Base-by-base conservation (phyloP, 2,113 vertebrate species). In the Gymnocephalus cernua region DNA sequence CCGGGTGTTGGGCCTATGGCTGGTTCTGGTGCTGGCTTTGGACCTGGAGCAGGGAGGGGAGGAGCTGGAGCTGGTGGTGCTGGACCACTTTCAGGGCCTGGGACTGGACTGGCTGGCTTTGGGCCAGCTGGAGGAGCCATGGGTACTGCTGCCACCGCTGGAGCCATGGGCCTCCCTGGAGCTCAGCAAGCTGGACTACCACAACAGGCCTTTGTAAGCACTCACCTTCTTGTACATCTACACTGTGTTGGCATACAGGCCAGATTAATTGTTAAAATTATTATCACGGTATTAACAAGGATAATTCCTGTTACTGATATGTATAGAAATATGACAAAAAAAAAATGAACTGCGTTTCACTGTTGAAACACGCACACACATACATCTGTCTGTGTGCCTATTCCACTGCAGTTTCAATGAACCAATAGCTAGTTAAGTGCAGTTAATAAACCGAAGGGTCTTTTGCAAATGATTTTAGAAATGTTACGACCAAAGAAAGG, bases 131-230 rank as follows among this genome's bases (percentile, higher is more conserved):
- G 68, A 77, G 88, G 87, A 62, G 86, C 85, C 41, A 12, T 89
- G 82, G 92, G 88, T 2, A 92, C 94, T 0, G 27, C 95, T 27
- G 76, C 94, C 53, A 74, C 86, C 0, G 94, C 94, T 11, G 96
- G 96, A 89, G 85, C 90, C 18, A 82, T 95, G 83, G 94, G 85
- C 0, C 12, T 65, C 25, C 79, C 92, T 18, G 93, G 89, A 77
- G 77, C 76, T 51, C 79, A 62, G 2, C 80, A 80, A 29, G 63
- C 92, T 0, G 89, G 88, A 74, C 77, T 51, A 29, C 91, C 90
- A 59, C 91, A 86, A 35, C 86, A 91, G 68, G 94, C 90, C 44
- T 99, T 96, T 85, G 98, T 99, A 95, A 98, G 98, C 94, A 75
- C 0, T 47, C 73, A 62, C 41, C 32, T 2, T 44, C 19, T 7